Base-by-base conservation (phyloP, 2,888 invertebrate species). In the Phlogophora meticulosa region DNA sequence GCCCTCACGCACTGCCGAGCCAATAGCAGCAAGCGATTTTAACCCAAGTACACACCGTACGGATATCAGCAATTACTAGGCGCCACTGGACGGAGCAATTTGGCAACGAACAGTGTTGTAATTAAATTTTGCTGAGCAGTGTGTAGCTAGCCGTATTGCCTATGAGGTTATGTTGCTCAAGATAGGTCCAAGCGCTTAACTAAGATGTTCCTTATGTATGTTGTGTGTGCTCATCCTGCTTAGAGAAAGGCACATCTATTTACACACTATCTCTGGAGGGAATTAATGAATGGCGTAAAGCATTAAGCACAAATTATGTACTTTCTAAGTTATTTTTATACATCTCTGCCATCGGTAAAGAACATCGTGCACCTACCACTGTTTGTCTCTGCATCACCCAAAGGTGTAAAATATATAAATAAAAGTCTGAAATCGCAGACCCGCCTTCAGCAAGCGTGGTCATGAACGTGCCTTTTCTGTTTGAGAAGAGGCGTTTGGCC, bases 121-220 rank as follows among this genome's bases (percentile, higher is more conserved):
- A 78, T 78, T 76, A 78, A 78, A 78, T 78, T 57, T 55, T 76
- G 76, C 67, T 43, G 57, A 76, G 36, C 42, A 46, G 61, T 78
- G 75, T 60, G 56, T 48, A 46, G n/a, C 61, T 60, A 22, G 76
- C 60, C 71, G 59, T 74, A 60, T 74, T 60, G 79, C 63, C 32
- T 57, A 48, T 48, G 55, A 38, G 36, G n/a, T 49, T 56, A 24
- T 46, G 20, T 78, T 57, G 42, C 51, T 56, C 36, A 24, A 58
- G 43, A 24, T 43, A 11, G 7, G 5, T 5, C 28, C 28, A 28
- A 28, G 28, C 5, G 28, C 28, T 5, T 5, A 28, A 28, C n/a
- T 68, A n/a, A 46, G 55, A 45, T 45, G 61, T n/a, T 57, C 17
- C 10, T 42, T 15, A 10, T 17, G 28, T 28, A 28, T n/a, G n/a